These are phyloP conservation scores for Pristionchus maxplancki DNA, from an alignment of 2,888 invertebrate species.

Conservation along the genomic window DNA sequence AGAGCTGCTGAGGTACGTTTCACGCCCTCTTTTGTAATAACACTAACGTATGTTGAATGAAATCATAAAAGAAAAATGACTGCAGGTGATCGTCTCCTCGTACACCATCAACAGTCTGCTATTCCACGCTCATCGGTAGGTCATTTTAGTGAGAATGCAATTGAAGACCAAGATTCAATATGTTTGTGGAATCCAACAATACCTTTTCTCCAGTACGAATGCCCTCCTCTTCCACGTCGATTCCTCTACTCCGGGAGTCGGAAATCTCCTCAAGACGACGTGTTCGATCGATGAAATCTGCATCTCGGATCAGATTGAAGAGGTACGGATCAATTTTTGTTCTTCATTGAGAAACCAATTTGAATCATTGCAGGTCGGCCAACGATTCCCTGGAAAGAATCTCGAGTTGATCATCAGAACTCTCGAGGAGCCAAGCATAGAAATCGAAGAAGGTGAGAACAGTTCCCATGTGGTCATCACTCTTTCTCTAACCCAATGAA, in stretches of 20 bases:
- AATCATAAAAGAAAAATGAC: not conserved
- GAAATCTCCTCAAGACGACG: constrained; percentile 64
- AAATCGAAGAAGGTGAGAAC: constrained; percentile 46
- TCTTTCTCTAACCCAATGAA: too few relatives aligned
- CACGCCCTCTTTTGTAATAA: not conserved
- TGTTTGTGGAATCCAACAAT: not conserved
- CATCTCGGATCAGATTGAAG: constrained; percentile 65
- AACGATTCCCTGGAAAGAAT: constrained; percentile 60
- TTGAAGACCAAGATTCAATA: not conserved
- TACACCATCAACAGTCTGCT: constrained; percentile 65
- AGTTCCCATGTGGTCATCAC: too few relatives aligned
- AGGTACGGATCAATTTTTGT: too few relatives aligned
- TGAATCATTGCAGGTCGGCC: constrained; percentile 59
- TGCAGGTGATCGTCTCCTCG: constrained; percentile 60
- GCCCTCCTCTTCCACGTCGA: constrained; percentile 69
- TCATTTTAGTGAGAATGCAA: too few relatives aligned
- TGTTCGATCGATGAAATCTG: constrained; percentile 63
- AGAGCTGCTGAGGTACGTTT: constrained; percentile 58
- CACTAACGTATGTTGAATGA: not conserved
- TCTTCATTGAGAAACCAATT: too few relatives aligned
- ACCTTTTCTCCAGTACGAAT: constrained; percentile 59
- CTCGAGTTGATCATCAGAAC: constrained; percentile 66
- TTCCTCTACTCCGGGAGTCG: constrained; percentile 65
- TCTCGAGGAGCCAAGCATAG: constrained; percentile 60
- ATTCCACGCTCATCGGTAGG: constrained; percentile 65